Conservation (phyloP, 2,888 invertebrate genomes). For the Tenthredo mesomela region DNA sequence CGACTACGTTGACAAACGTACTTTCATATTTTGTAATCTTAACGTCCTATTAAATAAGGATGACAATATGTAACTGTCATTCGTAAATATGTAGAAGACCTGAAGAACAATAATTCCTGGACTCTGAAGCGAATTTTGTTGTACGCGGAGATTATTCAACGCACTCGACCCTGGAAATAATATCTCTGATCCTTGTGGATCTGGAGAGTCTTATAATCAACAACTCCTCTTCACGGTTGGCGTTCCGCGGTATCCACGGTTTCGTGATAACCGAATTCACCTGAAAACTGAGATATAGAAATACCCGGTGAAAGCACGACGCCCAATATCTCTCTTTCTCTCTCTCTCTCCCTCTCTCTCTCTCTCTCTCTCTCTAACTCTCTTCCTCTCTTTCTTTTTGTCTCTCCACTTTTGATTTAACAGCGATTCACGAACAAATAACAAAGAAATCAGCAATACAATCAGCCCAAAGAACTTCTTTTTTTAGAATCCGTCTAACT, state of each 20-base stretch:
- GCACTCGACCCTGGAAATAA: neutral
- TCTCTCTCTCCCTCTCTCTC: neutral
- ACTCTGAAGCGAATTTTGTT: neutral
- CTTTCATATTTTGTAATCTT: neutral
- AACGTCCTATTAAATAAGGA: neutral
- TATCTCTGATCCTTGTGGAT: constrained; percentile 17
- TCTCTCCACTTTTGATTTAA: neutral
- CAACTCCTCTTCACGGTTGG: neutral
- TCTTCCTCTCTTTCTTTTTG: neutral
- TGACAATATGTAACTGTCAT: neutral
- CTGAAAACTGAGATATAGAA: neutral
- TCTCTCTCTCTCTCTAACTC: neutral
- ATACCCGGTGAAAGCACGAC: neutral
- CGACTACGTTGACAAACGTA: neutral
- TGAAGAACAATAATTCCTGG: neutral
- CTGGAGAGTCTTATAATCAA: constrained; percentile 26
- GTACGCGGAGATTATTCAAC: neutral
- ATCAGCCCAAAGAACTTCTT: neutral
- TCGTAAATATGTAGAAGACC: neutral
- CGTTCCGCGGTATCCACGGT: neutral
- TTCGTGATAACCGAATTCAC: neutral
- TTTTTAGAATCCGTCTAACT: neutral
- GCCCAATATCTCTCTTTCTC: neutral
- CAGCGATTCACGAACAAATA: neutral
- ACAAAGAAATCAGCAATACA: constrained; percentile 11